These are phyloP conservation scores for Lamellibrachia luymesi DNA, from an alignment of 1,140 invertebrate species.

Conservation along the genomic window DNA sequence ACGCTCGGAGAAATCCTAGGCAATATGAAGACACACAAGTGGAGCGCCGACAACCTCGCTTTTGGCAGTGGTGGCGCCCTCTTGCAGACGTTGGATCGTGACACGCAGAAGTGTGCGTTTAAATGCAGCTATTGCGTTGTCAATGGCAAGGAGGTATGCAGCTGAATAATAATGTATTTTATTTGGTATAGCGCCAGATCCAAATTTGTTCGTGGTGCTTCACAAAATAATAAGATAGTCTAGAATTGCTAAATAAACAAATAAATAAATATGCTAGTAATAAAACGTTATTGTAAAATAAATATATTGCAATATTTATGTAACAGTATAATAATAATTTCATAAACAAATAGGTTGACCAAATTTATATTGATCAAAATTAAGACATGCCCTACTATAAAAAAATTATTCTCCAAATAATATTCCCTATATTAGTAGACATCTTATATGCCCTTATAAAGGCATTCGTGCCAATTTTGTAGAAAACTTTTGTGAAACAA, in stretches of 20 bases:
- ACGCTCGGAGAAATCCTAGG: slow-evolving; percentile 46
- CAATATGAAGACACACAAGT: slow-evolving; percentile 50
- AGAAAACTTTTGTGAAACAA: too few relatives aligned
- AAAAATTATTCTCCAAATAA: too few relatives aligned
- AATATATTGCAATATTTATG: slow-evolving; percentile 22
- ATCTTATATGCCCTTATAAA: too few relatives aligned
- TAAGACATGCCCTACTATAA: background rate
- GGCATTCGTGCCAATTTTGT: too few relatives aligned
- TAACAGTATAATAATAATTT: background rate
- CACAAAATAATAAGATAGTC: too few relatives aligned
- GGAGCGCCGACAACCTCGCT: slow-evolving; percentile 57
- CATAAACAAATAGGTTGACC: background rate
- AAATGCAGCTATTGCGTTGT: slow-evolving; percentile 59
- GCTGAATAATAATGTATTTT: too few relatives aligned
- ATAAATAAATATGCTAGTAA: too few relatives aligned
- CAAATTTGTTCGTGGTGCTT: too few relatives aligned
- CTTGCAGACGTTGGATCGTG: slow-evolving; percentile 59
- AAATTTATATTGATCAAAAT: background rate
- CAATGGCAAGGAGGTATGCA: slow-evolving; percentile 51
- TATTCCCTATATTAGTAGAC: too few relatives aligned
- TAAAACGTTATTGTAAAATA: too few relatives aligned
- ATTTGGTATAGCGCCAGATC: too few relatives aligned
- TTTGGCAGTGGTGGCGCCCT: slow-evolving; percentile 61
- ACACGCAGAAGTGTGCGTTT: slow-evolving; percentile 62
- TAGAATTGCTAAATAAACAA: too few relatives aligned